A percentile compares a stretch with the other conserved stretches of the same genome.
Conservation (phyloP, 2,888 invertebrate species). For the Meteorus colon region DNA sequence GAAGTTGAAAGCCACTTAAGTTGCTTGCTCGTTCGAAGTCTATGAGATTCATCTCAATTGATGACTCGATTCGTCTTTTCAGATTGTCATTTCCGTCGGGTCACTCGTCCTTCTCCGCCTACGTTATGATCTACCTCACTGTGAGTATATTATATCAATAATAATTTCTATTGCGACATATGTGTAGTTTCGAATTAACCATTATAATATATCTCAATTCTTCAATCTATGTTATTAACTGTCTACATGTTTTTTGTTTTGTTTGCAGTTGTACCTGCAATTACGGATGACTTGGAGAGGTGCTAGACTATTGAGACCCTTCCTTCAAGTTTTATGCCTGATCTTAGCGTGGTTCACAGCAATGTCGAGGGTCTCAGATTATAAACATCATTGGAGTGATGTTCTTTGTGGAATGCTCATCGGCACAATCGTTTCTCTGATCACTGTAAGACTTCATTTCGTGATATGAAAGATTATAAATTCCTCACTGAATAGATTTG, state of each 20-base stretch:
- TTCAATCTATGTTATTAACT: not conserved
- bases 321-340: constrained; percentile 88
- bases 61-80: constrained; percentile 62
- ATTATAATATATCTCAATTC: too few species aligned
- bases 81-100: constrained; percentile 93
- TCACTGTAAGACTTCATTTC: constrained; percentile 78
- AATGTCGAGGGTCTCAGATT: constrained; percentile 94
- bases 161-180: constrained; percentile 1
- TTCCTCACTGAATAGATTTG: not conserved
- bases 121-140: constrained; percentile 88
- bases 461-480: too few species aligned
- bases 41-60: constrained; percentile 55
- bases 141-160: constrained; percentile 74
- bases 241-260: not conserved
- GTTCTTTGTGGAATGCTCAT: constrained; percentile 88
- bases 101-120: constrained; percentile 92
- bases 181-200: too few species aligned
- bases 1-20: constrained; percentile 37
- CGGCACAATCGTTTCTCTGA: constrained; percentile 80
- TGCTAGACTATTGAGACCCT: constrained; percentile 86
- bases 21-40: constrained; percentile 27
- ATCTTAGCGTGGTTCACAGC: constrained; percentile 89
- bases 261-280: constrained; percentile 88
- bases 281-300: constrained; percentile 87
- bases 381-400: constrained; percentile 99